Base-by-base conservation (phyloP, 2,888 invertebrate species). In the Agonum fuliginosum region DNA sequence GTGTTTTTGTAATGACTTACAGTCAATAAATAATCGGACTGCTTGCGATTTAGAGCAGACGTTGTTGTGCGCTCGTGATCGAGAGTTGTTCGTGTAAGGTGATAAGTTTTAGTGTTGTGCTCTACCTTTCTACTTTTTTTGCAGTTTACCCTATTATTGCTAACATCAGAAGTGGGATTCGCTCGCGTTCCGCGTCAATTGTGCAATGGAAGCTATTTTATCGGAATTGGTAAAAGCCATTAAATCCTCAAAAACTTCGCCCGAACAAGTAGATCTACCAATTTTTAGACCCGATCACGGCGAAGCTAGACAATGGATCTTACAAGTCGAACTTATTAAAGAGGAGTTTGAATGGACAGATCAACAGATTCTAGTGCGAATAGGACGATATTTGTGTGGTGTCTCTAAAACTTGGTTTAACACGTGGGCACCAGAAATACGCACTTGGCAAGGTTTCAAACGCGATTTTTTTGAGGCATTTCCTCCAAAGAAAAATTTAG, bases 381-480 rank as follows among this genome's bases (percentile, higher is more conserved):
- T 79, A 30, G 70, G 79, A 8, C 67, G 78, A 8, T 79, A 78
- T 78, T 54, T 79, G 24, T 77, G 24, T 0, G 37, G 24, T 30
- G 77, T 46, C 10, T 20, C 78, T 12, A 67, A 73, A 54, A 17
- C 1, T 69, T 78, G 79, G 79, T 75, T 54, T 70, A 37, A 78
- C 1, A 70, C 2, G 62, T 82, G 81, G 81, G 58, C 51, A 12
- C 80, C 81, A 19, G 75, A 75, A 14, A 67, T 69, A 12, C 78
- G 78, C 78, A 70, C 73, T 69, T 82, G 81, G 80, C 69, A 51
- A 12, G 72, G 48, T 22, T 82, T 81, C 79, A 73, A 79, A 37
- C 48, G 79, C 22, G 81, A 82, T 22, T 82, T 81, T 81, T 10
- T 72, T 6, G 80, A 80, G 17, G 80, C 81, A 22, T 82, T 82